phyloP scores from a whole-genome alignment of 2,888 invertebrate species.

The Melanchra persicariae region DNA sequence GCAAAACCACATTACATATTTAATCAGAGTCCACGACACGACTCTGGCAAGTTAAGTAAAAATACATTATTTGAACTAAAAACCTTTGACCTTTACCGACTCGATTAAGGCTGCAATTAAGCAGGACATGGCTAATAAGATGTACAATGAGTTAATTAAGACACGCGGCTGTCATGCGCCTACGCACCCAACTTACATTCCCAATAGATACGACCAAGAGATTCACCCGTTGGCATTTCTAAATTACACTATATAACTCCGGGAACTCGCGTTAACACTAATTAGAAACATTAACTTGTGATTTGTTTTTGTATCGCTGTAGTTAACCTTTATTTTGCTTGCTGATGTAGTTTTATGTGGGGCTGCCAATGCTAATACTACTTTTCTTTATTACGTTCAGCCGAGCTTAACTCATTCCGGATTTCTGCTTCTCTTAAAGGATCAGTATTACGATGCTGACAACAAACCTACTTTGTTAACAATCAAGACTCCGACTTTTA shows the following conservation, averaged over 20 bases:
- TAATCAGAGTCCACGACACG: conserved; percentile 72
- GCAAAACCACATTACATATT: conserved; percentile 49
- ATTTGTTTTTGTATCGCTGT: conserved; percentile 28
- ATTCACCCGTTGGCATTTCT: conserved; percentile 54
- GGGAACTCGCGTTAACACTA: conserved; percentile 32
- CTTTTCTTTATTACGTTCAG: no score
- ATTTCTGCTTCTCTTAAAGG: no score
- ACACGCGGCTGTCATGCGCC: conserved; percentile 75
- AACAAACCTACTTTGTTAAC: no score
- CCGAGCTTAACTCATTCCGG: no score
- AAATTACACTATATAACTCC: conserved; percentile 47
- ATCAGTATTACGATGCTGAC: no score
- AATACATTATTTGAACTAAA: conserved; percentile 76
- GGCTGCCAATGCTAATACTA: not conserved
- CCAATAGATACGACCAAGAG: conserved; percentile 53
- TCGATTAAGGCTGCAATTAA: conserved; percentile 67
- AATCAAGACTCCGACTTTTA: no score
- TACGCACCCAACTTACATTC: conserved; percentile 69
- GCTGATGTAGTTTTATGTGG: not conserved
- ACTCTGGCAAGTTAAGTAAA: conserved; percentile 76
- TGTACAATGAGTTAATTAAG: conserved; percentile 84
- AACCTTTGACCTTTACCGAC: conserved; percentile 81
- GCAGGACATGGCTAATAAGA: conserved; percentile 73
- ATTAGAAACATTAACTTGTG: conserved; percentile 39
- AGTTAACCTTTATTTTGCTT: conserved; percentile 25